Conservation (phyloP, 2,888 invertebrate genomes). For the Sphecodes monilicornis region DNA sequence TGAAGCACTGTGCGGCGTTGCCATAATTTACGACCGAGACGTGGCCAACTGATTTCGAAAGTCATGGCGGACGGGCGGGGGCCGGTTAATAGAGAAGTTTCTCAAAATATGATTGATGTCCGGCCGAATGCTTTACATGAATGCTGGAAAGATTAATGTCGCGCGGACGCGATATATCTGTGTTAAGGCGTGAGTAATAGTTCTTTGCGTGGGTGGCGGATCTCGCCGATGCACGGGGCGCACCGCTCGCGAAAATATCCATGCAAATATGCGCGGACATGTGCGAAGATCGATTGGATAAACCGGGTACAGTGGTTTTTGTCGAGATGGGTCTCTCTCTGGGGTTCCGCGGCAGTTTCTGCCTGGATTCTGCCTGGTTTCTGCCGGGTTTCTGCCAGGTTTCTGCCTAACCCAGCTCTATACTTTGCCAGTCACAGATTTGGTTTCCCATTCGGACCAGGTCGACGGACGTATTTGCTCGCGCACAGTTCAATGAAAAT, state of each 20-base stretch:
- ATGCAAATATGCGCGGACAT: slow-evolving; percentile 36
- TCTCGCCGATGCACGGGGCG: slow-evolving; percentile 4
- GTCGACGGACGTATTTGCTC: slow-evolving; percentile 53
- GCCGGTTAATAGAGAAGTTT: slow-evolving; percentile 31
- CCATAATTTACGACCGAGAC: background rate
- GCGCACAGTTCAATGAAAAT: slow-evolving; percentile 51
- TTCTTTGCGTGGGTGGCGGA: slow-evolving; percentile 9
- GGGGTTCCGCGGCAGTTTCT: background rate
- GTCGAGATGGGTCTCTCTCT: slow-evolving; percentile 13
- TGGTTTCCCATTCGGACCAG: slow-evolving; percentile 61
- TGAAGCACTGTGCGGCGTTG: too few species aligned
- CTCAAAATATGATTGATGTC: slow-evolving; percentile 40
- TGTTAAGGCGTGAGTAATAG: slow-evolving; percentile 49
- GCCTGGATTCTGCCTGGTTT: slow-evolving; percentile 38
- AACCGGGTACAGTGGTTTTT: slow-evolving; percentile 52
- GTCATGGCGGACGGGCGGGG: background rate
- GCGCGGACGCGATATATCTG: slow-evolving; percentile 26
- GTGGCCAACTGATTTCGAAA: background rate
- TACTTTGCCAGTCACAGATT: slow-evolving; percentile 52
- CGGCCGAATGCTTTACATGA: slow-evolving; percentile 29
- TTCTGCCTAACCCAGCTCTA: slow-evolving; percentile 6
- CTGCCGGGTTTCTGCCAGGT: too few species aligned
- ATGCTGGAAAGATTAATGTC: slow-evolving; percentile 38
- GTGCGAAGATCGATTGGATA: slow-evolving; percentile 58
- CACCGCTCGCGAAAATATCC: slow-evolving; percentile 36